Evolutionary conservation across 1,140 invertebrate genomes (phyloP).

Genomic region (Trachelipus rathkii): DNA sequence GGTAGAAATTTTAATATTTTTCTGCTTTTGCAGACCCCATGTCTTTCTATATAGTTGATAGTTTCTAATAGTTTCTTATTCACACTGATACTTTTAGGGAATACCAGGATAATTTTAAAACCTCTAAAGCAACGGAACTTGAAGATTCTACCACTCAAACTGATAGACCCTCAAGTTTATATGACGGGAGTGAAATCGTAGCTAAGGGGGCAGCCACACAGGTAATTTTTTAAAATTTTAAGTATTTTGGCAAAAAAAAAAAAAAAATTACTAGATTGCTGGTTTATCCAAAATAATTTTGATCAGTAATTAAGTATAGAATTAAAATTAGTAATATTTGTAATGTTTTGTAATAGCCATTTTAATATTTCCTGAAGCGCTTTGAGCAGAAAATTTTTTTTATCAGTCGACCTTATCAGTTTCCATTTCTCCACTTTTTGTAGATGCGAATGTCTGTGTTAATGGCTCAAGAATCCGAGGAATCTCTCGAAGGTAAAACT

Average conservation of each 20-base stretch:
- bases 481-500: background rate
- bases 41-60: too few species aligned
- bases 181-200: background rate
- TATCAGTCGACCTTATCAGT: too few species aligned
- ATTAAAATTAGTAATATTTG: too few species aligned
- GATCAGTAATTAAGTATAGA: too few species aligned
- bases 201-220: background rate
- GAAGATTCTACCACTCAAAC: background rate
- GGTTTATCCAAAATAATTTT: too few species aligned
- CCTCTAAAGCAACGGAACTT: background rate
- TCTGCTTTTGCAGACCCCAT: too few species aligned
- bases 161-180: background rate
- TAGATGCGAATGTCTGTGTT: conserved; percentile 3
- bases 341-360: too few species aligned
- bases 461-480: background rate
- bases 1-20: background rate
- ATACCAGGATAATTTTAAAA: background rate
- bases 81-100: background rate
- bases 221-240: background rate
- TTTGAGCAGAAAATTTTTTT: too few species aligned
- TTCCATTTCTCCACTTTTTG: background rate
- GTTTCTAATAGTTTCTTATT: too few species aligned
- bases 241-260: too few species aligned
- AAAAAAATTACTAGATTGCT: too few species aligned
- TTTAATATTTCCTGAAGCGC: too few species aligned